These are phyloP conservation scores for Tholera decimalis DNA, from an alignment of 2,888 invertebrate species.

Conservation along the genomic window DNA sequence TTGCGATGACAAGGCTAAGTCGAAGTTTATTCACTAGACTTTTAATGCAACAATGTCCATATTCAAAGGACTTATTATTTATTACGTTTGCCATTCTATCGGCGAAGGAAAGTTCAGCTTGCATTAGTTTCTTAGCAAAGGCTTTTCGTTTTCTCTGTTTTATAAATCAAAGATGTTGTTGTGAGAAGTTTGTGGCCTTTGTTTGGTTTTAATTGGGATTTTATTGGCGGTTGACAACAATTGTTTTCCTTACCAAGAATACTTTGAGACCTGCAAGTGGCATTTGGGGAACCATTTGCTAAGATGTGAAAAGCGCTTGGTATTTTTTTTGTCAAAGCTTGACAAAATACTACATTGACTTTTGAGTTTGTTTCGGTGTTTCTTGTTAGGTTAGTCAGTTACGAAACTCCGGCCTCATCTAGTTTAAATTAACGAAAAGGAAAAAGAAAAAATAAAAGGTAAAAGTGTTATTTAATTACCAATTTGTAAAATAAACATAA, in stretches of 20 bases:
- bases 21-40: conserved; percentile 52
- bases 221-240: neutral
- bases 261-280: neutral
- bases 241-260: neutral
- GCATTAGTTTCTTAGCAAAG: conserved; percentile 10
- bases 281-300: too few species aligned
- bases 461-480: too few species aligned
- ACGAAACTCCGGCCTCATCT: too few species aligned
- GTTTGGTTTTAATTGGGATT: conserved; percentile 20
- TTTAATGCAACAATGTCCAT: conserved; percentile 53
- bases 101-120: conserved; percentile 31
- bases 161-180: conserved; percentile 3
- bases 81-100: conserved; percentile 38
- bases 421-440: too few species aligned
- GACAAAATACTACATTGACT: too few species aligned
- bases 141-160: conserved; percentile 28
- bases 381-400: too few species aligned
- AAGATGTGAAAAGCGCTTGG: too few species aligned
- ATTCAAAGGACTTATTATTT: conserved; percentile 35
- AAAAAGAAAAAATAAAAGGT: too few species aligned
- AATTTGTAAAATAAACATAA: too few species aligned
- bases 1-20: conserved; percentile 57
- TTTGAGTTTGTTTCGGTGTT: too few species aligned
- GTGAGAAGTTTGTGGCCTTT: conserved; percentile 1
- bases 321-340: too few species aligned